Percentiles rank a stretch among this genome's conserved stretches.
Evolutionary conservation across 2,888 invertebrate genomes (phyloP).

Genomic region (Athalia circularis): DNA sequence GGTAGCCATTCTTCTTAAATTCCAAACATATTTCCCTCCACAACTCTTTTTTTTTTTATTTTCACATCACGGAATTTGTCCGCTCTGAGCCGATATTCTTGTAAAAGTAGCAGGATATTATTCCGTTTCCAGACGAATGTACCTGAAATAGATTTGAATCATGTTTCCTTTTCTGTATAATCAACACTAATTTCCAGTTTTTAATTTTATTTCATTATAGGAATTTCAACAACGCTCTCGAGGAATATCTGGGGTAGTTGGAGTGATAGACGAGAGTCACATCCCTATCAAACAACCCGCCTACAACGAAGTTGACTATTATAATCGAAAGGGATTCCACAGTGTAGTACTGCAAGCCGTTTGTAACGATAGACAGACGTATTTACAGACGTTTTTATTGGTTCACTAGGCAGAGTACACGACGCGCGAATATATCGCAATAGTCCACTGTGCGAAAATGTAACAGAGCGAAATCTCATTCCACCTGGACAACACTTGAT

Average conservation of each 20-base stretch:
- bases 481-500: constrained; percentile 42
- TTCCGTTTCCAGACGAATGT: no score
- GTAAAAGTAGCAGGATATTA: no score
- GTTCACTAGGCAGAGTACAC: constrained; percentile 41
- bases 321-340: constrained; percentile 39
- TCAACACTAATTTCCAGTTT: no score
- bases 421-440: constrained; percentile 45
- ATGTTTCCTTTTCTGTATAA: no score
- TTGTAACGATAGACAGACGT: constrained; percentile 21
- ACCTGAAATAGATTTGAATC: no score
- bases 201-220: no score
- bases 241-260: constrained; percentile 38
- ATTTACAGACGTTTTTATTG: constrained; percentile 44
- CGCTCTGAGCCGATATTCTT: no score
- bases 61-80: no score
- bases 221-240: not conserved
- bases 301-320: constrained; percentile 26
- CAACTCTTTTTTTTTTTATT: no score
- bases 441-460: constrained; percentile 29
- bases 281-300: constrained; percentile 41
- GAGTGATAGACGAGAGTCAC: constrained; percentile 46
- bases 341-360: constrained; percentile 40
- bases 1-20: no score
- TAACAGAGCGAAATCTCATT: no score
- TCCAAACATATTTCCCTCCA: no score